Conservation (phyloP, 1,140 invertebrate genomes). For the Propsilocerus akamusi region DNA sequence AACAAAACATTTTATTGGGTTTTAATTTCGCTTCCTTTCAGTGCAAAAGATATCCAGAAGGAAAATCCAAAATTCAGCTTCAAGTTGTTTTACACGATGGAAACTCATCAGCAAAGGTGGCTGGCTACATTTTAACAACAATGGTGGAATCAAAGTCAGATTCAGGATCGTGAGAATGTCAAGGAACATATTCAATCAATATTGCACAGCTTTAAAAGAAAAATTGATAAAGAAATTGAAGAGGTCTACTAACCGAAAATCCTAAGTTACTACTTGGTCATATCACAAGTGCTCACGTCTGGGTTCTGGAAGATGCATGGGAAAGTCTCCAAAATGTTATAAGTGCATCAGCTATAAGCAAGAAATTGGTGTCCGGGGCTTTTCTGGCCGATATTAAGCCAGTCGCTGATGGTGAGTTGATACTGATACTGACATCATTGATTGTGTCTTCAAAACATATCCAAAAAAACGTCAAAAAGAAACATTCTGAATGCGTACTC, state of each 20-base stretch:
- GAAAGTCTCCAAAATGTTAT: conserved; percentile 44
- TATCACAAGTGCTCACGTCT: conserved; percentile 77
- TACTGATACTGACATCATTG: conserved; percentile 89
- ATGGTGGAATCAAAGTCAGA: conserved; percentile 61
- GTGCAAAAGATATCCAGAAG: conserved; percentile 98
- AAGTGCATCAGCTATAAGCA: conserved; percentile 45
- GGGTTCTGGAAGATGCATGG: conserved; percentile 92
- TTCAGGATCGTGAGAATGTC: conserved; percentile 80
- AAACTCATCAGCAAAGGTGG: conserved; percentile 78
- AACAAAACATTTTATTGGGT: not conserved
- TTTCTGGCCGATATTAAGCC: conserved; percentile 90
- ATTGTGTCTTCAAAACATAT: conserved; percentile 98
- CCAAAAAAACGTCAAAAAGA: conserved; percentile 93
- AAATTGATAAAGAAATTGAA: conserved; percentile 84
- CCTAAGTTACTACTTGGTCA: conserved; percentile 70
- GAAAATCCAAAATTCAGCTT: conserved; percentile 96
- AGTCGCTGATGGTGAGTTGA: conserved; percentile 95
- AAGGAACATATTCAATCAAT: conserved; percentile 84
- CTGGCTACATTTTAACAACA: conserved; percentile 97
- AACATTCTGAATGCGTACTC: conserved; percentile 94
- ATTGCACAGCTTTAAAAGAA: conserved; percentile 86
- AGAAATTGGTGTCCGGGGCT: conserved; percentile 72
- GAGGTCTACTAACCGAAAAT: conserved; percentile 78
- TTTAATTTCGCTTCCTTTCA: conserved; percentile 26
- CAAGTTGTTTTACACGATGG: conserved; percentile 92